Evolutionary conservation across 2,113 vertebrate genomes (phyloP).

Genomic region (Centropristis striata): DNA sequence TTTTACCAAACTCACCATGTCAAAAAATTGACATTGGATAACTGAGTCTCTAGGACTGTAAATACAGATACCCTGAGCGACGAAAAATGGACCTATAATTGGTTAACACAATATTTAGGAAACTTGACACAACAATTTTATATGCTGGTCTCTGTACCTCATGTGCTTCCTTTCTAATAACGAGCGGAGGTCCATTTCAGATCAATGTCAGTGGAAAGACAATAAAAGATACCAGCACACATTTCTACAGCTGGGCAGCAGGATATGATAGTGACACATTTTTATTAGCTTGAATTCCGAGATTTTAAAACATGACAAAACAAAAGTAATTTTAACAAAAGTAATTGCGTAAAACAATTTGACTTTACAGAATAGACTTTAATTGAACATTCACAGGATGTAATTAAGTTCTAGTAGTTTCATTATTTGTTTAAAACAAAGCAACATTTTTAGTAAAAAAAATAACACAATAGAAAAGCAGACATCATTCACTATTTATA

Average conservation of each 20-base stretch:
- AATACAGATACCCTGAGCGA: neutral
- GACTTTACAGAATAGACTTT: neutral
- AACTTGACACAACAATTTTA: too few relatives aligned
- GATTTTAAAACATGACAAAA: neutral
- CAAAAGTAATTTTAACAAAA: neutral
- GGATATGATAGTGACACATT: neutral
- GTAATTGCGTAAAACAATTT: neutral
- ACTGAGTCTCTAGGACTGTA: neutral
- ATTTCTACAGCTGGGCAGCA: too few relatives aligned
- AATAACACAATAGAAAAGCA: slow-evolving; percentile 7
- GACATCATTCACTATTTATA: slow-evolving; percentile 8
- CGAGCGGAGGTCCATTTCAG: too few relatives aligned
- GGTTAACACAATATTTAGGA: too few relatives aligned
- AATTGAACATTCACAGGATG: neutral
- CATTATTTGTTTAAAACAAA: neutral
- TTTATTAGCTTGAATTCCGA: neutral
- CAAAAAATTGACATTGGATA: neutral
- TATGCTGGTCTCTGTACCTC: too few relatives aligned
- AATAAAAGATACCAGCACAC: neutral
- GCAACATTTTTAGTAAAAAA: slow-evolving; percentile 8
- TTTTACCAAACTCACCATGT: neutral
- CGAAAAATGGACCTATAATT: neutral
- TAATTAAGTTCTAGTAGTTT: neutral
- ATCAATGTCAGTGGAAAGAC: too few relatives aligned
- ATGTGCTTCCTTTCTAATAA: too few relatives aligned